These are phyloP conservation scores for Drosophila sp. DNA, from an alignment of 1,140 invertebrate species.

Conservation along the genomic window DNA sequence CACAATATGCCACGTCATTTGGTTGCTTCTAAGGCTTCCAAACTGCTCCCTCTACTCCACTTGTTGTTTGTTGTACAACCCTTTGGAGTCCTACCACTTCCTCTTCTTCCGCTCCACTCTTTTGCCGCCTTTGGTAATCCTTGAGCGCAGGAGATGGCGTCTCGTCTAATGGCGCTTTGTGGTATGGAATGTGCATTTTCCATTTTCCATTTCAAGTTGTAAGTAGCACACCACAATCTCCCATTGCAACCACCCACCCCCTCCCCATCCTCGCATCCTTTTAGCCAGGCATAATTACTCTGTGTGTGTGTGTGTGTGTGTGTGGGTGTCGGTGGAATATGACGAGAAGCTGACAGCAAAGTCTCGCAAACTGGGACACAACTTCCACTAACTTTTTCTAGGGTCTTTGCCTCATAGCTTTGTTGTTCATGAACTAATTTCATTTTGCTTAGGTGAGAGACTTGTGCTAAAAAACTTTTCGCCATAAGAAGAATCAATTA, in stretches of 20 bases:
- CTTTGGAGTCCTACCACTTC: conserved; percentile 13
- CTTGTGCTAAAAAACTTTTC: neutral
- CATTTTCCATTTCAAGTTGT: conserved; percentile 47
- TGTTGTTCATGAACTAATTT: conserved; percentile 11
- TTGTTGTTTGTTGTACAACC: conserved; percentile 13
- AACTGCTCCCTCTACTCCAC: conserved; percentile 6
- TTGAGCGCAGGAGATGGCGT: conserved; percentile 40
- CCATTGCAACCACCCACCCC: neutral
- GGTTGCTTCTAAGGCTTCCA: neutral
- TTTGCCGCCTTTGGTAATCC: conserved; percentile 56
- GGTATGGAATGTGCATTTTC: conserved; percentile 71
- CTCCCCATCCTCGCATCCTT: conserved; percentile 46
- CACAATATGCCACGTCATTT: conserved; percentile 10
- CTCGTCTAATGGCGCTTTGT: conserved; percentile 68
- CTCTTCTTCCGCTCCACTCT: neutral
- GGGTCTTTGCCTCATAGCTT: neutral
- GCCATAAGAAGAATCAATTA: conserved; percentile 18
- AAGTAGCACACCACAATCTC: conserved; percentile 54
- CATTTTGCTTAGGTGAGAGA: conserved; percentile 7
- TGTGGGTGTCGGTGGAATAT: conserved; percentile 29
- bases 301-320: conserved; percentile 24
- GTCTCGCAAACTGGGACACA: conserved; percentile 70
- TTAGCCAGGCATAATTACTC: conserved; percentile 68
- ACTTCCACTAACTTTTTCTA: conserved; percentile 57
- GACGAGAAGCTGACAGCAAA: conserved; percentile 65